Conservation (phyloP, 1,140 invertebrate species). For the Drosophila nebulosa region DNA sequence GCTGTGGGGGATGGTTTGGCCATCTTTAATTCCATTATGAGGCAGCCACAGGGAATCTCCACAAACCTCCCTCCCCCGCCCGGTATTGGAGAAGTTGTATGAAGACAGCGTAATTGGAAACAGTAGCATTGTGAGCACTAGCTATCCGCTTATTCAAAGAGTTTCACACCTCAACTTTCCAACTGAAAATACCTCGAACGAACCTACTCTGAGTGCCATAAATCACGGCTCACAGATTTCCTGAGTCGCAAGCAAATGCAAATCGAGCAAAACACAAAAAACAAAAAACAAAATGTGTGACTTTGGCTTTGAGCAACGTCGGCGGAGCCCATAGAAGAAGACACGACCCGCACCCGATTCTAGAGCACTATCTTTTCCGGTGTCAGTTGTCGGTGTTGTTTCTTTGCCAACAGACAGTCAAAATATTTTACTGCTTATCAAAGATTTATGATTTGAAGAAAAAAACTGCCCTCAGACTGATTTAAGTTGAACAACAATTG, state of each 20-base stretch:
- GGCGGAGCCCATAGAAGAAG: not conserved
- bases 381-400: constrained; percentile 12
- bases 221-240: constrained; percentile 32
- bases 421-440: constrained; percentile 50
- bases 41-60: not conserved
- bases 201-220: constrained; percentile 33
- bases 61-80: not conserved
- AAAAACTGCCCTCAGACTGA: not conserved
- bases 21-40: constrained; percentile 57
- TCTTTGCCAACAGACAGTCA: constrained; percentile 49
- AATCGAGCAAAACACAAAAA: constrained; percentile 43
- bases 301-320: constrained; percentile 44
- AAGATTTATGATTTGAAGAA: not conserved
- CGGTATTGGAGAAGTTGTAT: not conserved
- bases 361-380: constrained; percentile 62
- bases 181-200: constrained; percentile 11
- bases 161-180: constrained; percentile 24
- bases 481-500: not conserved
- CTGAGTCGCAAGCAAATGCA: constrained; percentile 66
- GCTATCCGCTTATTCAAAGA: not conserved
- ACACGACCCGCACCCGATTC: constrained; percentile 29
- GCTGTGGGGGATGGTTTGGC: constrained; percentile 21
- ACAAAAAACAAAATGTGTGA: constrained; percentile 58
- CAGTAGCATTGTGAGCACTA: constrained; percentile 29
- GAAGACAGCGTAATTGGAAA: constrained; percentile 13